These are phyloP conservation scores for Galerucella calmariensis DNA, from an alignment of 2,888 invertebrate species.

Conservation along the genomic window DNA sequence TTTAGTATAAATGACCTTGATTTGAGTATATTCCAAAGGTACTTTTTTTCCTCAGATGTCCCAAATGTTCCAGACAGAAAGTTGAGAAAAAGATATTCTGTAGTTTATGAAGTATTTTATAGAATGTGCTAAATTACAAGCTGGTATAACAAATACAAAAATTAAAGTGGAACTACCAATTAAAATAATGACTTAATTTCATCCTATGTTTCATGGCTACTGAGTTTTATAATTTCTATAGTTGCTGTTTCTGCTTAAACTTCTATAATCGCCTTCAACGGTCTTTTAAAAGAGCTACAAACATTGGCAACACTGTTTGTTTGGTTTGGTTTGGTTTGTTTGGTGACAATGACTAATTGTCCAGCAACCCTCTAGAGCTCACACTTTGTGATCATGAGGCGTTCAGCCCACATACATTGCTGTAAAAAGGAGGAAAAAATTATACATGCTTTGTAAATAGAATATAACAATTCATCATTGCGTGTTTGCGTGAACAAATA, in stretches of 20 bases:
- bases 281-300: background rate
- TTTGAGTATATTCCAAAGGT: too few relatives aligned
- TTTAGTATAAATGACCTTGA: too few relatives aligned
- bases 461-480: slow-evolving; percentile 18
- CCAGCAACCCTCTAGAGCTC: slow-evolving; percentile 7
- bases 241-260: background rate
- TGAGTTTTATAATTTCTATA: background rate
- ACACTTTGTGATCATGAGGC: slow-evolving; percentile 14
- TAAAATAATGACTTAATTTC: too few relatives aligned
- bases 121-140: too few relatives aligned
- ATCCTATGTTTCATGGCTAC: background rate
- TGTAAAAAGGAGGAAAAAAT: background rate
- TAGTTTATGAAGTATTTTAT: too few relatives aligned
- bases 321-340: background rate
- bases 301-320: slow-evolving; percentile 2
- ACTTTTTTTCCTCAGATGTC: too few relatives aligned
- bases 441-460: slow-evolving; percentile 8
- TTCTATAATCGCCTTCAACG: background rate
- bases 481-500: background rate
- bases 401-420: slow-evolving; percentile 2
- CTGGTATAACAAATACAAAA: too few relatives aligned
- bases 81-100: too few relatives aligned
- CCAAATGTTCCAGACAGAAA: too few relatives aligned
- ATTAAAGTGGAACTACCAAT: too few relatives aligned
- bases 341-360: slow-evolving; percentile 21